These are phyloP conservation scores for Leucoraja ocellata DNA, from an alignment of 2,797 vertebrate species.

Conservation along the genomic window DNA sequence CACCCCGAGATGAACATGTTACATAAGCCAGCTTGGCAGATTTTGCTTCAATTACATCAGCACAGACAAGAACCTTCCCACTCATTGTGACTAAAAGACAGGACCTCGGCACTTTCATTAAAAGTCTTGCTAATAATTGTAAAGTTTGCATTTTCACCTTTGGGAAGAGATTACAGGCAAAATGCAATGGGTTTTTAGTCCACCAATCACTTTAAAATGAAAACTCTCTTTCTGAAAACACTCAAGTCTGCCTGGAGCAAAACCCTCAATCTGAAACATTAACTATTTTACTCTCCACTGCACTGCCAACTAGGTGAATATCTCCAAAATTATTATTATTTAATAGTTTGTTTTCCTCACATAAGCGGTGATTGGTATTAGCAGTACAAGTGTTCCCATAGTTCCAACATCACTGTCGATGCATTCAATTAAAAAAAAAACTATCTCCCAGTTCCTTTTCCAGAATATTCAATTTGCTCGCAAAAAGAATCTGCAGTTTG, in stretches of 20 bases:
- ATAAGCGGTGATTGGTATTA: neutral
- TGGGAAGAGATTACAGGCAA: too few species aligned
- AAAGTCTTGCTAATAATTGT: neutral
- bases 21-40: neutral
- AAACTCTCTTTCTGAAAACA: neutral
- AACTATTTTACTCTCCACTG: too few species aligned
- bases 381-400: neutral
- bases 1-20: neutral
- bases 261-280: too few species aligned
- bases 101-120: neutral
- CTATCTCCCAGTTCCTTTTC: neutral
- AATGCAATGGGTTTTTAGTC: neutral
- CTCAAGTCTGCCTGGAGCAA: neutral
- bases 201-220: neutral
- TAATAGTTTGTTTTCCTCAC: neutral
- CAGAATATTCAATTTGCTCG: neutral
- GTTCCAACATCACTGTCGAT: neutral
- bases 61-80: neutral
- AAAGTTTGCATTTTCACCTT: neutral
- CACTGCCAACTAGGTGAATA: too few species aligned
- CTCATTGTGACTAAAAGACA: neutral
- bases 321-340: too few species aligned
- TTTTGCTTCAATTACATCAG: neutral
- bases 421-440: neutral
- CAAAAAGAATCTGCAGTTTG: neutral